Base-by-base conservation (phyloP, 1,140 invertebrate genomes). In the Capitella teleta region DNA sequence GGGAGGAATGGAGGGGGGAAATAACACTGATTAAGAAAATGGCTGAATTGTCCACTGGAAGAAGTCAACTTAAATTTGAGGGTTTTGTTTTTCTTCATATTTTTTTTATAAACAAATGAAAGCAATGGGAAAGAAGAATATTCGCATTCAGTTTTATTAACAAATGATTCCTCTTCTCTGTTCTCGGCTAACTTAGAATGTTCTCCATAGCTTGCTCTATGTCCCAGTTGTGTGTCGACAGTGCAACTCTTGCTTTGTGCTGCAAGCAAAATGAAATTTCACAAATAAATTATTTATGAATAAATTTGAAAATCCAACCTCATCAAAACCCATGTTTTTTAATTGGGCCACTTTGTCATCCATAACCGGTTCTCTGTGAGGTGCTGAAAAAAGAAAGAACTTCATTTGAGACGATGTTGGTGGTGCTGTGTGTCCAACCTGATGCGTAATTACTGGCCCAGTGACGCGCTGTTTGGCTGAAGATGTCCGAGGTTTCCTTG, bases 391-490 rank as follows among this genome's bases (percentile, higher is more conserved):
- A 49, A 47, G 45, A 44, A 30, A 47, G 18, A 50, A 23, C 44
- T 40, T 49, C 6, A 26, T 6, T 47, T 2, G 2, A n/a, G 16
- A n/a, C n/a, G n/a, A n/a, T n/a, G n/a, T n/a, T n/a, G n/a, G n/a
- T n/a, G n/a, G n/a, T n/a, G n/a, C n/a, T n/a, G n/a, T n/a, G n/a
- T n/a, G n/a, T n/a, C n/a, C n/a, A n/a, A 72, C 69, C 68, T 55
- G 62, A 84, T 25, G 94, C 96, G 77, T 96, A 98, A 16, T 84
- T 79, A 64, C 84, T 83, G 52, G 93, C 89, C 96, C 96, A 98
- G 75, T 93, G 88, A 63, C 78, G 80, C 32, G 94, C 94, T 44
- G 93, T 97, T 63, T 82, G 76, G 53, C 79, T 75, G 72, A 94
- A 98, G 66, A 94, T 81, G 56, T 83, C 79, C 43, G 78, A 78